Evolutionary conservation across 2,113 vertebrate genomes (phyloP).

Genomic region (Microcebus jonahi): DNA sequence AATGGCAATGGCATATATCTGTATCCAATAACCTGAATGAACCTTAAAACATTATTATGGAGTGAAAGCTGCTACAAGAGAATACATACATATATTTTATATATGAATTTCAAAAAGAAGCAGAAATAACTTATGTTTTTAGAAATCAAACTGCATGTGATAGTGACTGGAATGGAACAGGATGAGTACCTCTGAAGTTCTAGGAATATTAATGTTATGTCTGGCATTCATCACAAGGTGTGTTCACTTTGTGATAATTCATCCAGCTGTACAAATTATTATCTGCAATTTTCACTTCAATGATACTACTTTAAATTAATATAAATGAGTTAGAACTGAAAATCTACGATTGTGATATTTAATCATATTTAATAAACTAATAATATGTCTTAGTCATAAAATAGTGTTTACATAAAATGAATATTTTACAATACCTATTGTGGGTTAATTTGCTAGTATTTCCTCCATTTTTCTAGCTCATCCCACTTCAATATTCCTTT

Average conservation of each 20-base stretch:
- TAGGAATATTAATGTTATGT: background rate
- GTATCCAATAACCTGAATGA: background rate
- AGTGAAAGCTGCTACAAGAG: background rate
- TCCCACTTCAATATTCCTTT: background rate
- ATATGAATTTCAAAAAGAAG: background rate
- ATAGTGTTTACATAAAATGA: background rate
- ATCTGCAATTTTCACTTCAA: background rate
- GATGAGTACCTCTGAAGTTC: background rate
- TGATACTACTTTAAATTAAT: background rate
- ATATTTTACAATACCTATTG: background rate
- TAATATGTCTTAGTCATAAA: background rate
- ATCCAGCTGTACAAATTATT: background rate
- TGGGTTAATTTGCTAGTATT: background rate
- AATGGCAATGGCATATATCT: background rate
- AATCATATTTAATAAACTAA: background rate
- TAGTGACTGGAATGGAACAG: background rate
- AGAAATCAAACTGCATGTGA: background rate
- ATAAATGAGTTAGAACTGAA: background rate
- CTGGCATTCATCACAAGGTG: background rate
- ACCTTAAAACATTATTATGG: background rate
- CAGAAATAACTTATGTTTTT: background rate
- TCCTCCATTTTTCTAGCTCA: background rate
- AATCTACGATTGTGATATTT: background rate
- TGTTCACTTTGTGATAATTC: background rate
- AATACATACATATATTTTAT: background rate